Evolutionary conservation across 35 echinoderm and acorn worm genomes (phyloP).

Genomic region (Chiridota heheva): DNA sequence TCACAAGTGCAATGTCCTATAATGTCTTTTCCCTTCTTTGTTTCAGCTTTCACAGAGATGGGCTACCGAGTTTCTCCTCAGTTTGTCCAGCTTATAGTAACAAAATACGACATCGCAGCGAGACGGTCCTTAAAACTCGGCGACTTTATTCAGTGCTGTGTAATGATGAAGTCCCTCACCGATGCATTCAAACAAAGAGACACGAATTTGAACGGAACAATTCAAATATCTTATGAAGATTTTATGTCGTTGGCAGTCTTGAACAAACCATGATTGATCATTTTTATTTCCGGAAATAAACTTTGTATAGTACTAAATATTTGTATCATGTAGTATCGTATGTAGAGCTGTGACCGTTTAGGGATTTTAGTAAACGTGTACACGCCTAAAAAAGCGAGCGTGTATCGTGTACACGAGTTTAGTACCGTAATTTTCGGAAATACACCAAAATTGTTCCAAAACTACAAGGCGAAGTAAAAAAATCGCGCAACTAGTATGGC

Average conservation of each 20-base stretch:
- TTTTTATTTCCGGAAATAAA: background rate
- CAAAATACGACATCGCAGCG: conserved; percentile 58
- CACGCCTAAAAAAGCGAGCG: too few species aligned
- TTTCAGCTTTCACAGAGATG: conserved; percentile 86
- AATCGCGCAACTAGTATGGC: too few species aligned
- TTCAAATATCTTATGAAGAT: conserved; percentile 87
- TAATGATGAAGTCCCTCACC: conserved; percentile 69
- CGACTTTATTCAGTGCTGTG: conserved; percentile 85
- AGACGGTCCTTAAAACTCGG: conserved; percentile 61
- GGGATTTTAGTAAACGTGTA: too few species aligned
- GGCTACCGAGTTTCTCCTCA: conserved; percentile 70
- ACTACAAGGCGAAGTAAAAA: too few species aligned
- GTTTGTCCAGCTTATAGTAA: conserved; percentile 59
- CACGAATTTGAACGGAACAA: conserved; percentile 64
- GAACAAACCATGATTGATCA: conserved; percentile 57
- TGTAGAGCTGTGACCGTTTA: too few species aligned
- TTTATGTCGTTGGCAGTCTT: conserved; percentile 79
- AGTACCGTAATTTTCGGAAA: too few species aligned
- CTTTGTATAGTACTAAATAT: too few species aligned
- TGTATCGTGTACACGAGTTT: too few species aligned
- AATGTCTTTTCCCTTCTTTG: too few species aligned
- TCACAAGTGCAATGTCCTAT: too few species aligned
- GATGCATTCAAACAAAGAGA: conserved; percentile 83
- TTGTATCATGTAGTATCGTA: too few species aligned
- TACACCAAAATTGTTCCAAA: too few species aligned